Percentiles rank a stretch among this genome's conserved stretches.
Evolutionary conservation across 2,888 invertebrate genomes (phyloP).

Genomic region (Drosophila bunnanda): DNA sequence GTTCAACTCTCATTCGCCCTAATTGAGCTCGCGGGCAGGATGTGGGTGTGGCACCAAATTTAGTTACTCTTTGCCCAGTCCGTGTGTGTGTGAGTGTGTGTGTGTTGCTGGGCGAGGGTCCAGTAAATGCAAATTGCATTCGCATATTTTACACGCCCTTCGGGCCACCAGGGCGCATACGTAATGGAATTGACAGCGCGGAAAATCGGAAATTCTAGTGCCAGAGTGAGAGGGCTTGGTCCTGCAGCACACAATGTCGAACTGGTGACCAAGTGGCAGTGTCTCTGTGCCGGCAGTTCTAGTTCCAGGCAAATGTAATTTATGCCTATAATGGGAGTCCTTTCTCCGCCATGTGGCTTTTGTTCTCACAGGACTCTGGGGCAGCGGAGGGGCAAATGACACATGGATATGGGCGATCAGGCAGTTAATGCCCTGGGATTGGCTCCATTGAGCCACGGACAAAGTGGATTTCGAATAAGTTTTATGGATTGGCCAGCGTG

Average conservation of each 20-base stretch:
- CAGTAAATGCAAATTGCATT: constrained; percentile 61
- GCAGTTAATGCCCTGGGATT: constrained; percentile 29
- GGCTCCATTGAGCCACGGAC: constrained; percentile 26
- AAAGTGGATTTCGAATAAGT: constrained; percentile 24
- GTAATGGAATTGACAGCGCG: constrained; percentile 68
- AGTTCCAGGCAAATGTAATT: constrained; percentile 51
- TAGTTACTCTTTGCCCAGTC: constrained; percentile 38
- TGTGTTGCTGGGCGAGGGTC: constrained; percentile 31
- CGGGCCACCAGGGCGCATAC: constrained; percentile 56
- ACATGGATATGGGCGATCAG: constrained; percentile 28
- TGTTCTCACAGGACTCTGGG: constrained; percentile 26
- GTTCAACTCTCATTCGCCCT: constrained; percentile 26
- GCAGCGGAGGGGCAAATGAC: constrained; percentile 31
- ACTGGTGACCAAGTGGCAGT: constrained; percentile 32
- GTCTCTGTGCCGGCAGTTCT: constrained; percentile 17
- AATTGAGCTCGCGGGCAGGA: constrained; percentile 33
- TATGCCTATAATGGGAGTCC: constrained; percentile 58
- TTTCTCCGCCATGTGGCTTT: constrained; percentile 47
- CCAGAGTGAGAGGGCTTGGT: constrained; percentile 4
- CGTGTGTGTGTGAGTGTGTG: constrained; percentile 15
- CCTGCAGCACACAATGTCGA: constrained; percentile 33
- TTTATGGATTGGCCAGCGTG: constrained; percentile 10
- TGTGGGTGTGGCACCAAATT: constrained; percentile 37
- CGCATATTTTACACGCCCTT: constrained; percentile 55
- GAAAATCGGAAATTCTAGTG: constrained; percentile 64